Conservation (phyloP, 2,888 invertebrate species). For the Biston betularia region DNA sequence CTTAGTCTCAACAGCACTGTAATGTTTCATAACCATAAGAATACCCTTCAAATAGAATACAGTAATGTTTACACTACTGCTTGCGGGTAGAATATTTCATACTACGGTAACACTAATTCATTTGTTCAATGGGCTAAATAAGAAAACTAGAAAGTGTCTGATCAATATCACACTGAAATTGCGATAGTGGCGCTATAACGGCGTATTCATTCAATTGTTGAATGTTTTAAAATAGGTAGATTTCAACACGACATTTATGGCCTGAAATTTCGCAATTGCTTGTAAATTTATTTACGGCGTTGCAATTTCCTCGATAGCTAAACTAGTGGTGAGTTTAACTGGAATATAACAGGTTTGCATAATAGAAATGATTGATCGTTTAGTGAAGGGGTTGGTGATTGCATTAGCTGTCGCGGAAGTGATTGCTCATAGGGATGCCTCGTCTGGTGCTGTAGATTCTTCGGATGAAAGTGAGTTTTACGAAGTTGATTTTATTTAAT, state of each 20-base stretch:
- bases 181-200: background rate
- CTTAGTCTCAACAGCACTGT: too few relatives aligned
- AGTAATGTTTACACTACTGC: too few relatives aligned
- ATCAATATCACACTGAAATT: background rate
- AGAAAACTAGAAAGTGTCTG: too few relatives aligned
- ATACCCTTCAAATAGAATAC: too few relatives aligned
- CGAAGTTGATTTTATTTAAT: background rate
- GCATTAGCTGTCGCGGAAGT: background rate
- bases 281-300: conserved; percentile 7
- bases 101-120: too few relatives aligned
- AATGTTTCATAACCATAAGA: too few relatives aligned
- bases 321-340: background rate
- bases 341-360: conserved; percentile 1
- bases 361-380: background rate
- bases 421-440: conserved; percentile 8
- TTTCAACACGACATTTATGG: conserved; percentile 21
- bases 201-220: background rate
- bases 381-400: background rate
- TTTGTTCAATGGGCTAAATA: too few relatives aligned
- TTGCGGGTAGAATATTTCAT: too few relatives aligned
- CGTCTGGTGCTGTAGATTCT: conserved; percentile 1
- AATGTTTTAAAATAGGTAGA: background rate
- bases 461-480: conserved; percentile 51
- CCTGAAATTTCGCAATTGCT: conserved; percentile 18
- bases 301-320: background rate